Evolutionary conservation across 1,140 invertebrate species (phyloP).

Genomic region (Amphibalanus amphitrite): DNA sequence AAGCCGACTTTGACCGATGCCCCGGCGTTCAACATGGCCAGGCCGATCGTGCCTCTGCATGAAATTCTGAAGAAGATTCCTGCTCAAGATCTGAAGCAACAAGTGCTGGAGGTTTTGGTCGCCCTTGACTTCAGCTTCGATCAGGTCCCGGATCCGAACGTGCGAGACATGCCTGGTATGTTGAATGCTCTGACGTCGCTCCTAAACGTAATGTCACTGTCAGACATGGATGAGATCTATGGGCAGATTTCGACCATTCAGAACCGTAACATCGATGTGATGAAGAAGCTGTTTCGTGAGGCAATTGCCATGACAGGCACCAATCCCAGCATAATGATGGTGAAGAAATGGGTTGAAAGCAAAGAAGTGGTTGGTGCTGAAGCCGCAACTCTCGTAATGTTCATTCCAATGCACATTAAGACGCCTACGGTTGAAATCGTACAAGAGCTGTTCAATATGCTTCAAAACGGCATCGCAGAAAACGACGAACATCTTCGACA

Average conservation of each 20-base stretch:
- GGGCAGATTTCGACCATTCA: background rate
- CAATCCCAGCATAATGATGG: constrained; percentile 38
- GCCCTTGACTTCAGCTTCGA: background rate
- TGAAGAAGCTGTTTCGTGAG: constrained; percentile 37
- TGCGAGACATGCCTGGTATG: background rate
- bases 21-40: background rate
- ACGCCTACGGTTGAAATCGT: constrained; percentile 44
- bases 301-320: constrained; percentile 43
- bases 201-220: background rate
- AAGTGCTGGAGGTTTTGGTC: constrained; percentile 5
- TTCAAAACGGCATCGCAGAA: constrained; percentile 6
- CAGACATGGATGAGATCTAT: background rate
- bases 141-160: background rate
- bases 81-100: background rate
- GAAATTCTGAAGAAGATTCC: background rate
- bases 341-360: constrained; percentile 38
- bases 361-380: constrained; percentile 33
- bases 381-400: constrained; percentile 35
- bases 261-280: background rate
- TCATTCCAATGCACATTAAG: constrained; percentile 31
- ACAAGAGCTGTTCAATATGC: constrained; percentile 30
- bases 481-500: constrained; percentile 18
- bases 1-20: background rate
- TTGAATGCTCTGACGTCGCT: background rate
- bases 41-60: background rate